These are phyloP conservation scores for Tetranychus cinnabarinus DNA, from an alignment of 1,140 invertebrate genomes.

Conservation along the genomic window DNA sequence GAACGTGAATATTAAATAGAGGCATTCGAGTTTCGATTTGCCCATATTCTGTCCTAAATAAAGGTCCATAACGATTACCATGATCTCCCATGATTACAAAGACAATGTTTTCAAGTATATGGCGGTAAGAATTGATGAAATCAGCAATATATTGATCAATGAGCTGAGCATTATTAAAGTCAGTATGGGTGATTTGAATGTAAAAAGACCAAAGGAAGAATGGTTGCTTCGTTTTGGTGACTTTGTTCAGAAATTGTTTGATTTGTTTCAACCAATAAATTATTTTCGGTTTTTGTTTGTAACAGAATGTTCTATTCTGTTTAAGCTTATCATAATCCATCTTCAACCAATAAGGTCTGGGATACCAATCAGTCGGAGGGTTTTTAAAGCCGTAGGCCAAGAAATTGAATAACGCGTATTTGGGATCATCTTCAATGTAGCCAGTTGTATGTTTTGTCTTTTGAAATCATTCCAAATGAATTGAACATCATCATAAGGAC, in stretches of 20 bases:
- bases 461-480: conserved; percentile 22
- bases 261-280: conserved; percentile 10
- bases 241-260: conserved; percentile 16
- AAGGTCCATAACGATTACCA: conserved; percentile 9
- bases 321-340: conserved; percentile 5
- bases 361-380: conserved; percentile 55
- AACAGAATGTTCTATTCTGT: conserved; percentile 2
- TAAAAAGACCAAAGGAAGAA: conserved; percentile 5
- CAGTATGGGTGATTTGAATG: conserved; percentile 7
- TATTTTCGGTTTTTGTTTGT: conserved; percentile 9
- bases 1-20: conserved; percentile 15
- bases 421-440: conserved; percentile 46
- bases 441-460: conserved; percentile 41
- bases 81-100: conserved; percentile 9
- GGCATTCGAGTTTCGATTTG: conserved; percentile 19
- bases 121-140: neutral
- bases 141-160: conserved; percentile 6
- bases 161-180: conserved; percentile 7
- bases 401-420: conserved; percentile 55
- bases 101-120: conserved; percentile 4
- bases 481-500: conserved; percentile 6
- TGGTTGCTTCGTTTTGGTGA: conserved; percentile 13
- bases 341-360: conserved; percentile 34
- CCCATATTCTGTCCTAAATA: conserved; percentile 14
- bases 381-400: conserved; percentile 34